Base-by-base conservation (phyloP, 1,140 invertebrate genomes). In the Heliconius congener region DNA sequence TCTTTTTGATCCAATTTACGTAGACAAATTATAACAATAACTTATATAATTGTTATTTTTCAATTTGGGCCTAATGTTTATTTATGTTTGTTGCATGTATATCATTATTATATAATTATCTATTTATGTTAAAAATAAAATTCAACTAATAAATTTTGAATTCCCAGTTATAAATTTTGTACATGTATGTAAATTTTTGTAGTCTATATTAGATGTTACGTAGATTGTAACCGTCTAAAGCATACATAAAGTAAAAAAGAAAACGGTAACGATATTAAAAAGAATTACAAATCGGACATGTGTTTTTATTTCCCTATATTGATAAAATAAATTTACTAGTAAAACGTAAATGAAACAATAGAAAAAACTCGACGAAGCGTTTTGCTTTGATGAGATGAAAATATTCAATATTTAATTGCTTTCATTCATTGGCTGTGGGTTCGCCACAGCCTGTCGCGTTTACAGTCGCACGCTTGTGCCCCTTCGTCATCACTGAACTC, bases 151-250 rank as follows among this genome's bases (percentile, higher is more conserved):
- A 79, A 75, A 77, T 83, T 80, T 83, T 76, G 83, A 79, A 87
- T 88, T 87, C 88, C 91, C 92, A 92, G 91, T 92, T 90, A 88
- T 79, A 86, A 82, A 81, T 86, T 83, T 90, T 92, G 90, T 93
- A 91, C 92, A 93, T 93, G 92, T 91, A 90, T 93, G 87, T 93
- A 92, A 93, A 93, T 90, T 89, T 83, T 86, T 84, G 91, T 93
- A 92, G 90, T 90, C 85, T 90, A 91, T 90, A 88, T 92, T 93
- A 94, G 91, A 94, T 92, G 91, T 93, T 94, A 93, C 87, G 87
- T 94, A 94, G 92, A 91, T 88, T 91, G 90, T 92, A 92, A 90
- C 86, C 82, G 85, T 91, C 86, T 89, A 89, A 91, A 90, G 82
- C 87, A 88, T 85, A 90, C 85, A 82, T 87, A 87, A 90, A 87